Evolutionary conservation across 2,797 vertebrate species (phyloP), one percentile per base, ranked within the genome.

Genomic region (Chlorospingus flavigularis): DNA sequence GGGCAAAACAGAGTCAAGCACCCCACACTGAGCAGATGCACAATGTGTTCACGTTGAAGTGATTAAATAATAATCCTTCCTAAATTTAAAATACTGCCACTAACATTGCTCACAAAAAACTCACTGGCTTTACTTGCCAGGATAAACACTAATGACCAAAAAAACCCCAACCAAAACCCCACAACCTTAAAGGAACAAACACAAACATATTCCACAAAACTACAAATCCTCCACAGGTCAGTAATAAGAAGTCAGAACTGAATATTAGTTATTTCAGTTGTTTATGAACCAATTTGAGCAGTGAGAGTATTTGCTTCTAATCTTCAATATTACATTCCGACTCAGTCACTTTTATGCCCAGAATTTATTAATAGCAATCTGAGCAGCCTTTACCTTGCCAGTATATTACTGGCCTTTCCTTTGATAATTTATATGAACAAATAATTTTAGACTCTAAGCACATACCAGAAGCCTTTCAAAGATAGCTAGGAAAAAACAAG

Each of bases 31-130:
- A 89, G 65, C 48, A 94, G 78, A 91, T 16, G 45, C 7, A 67
- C n/a, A 68, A 50, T 3, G 39, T 91, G 35, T 74, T 80, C 85
- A 91, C 20, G 9, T 33, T 75, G 23, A 88, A 86, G 47, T 86
- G 58, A 95, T 88, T 92, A 91, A 94, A 90, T 77, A 95, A 89
- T 66, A 94, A 88, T 90, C 76, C 73, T 78, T 70, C 62, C 70
- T 73, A 75, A 88, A 84, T 70, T 93, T 80, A 95, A 88, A 94
- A 77, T 48, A 84, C 33, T 55, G 39, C 51, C 58, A 80, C 75
- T 91, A 91, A 91, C 11, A 7, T 54, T 75, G 47, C 75, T 86
- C 70, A 39, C 24, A 78, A 53, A 61, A 37, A 51, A 43, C 1
- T 0, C 40, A 43, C 31, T 65, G 33, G 17, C 53, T 81, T 33